Conservation (phyloP, 2,797 vertebrate genomes). For the Picus viridis region DNA sequence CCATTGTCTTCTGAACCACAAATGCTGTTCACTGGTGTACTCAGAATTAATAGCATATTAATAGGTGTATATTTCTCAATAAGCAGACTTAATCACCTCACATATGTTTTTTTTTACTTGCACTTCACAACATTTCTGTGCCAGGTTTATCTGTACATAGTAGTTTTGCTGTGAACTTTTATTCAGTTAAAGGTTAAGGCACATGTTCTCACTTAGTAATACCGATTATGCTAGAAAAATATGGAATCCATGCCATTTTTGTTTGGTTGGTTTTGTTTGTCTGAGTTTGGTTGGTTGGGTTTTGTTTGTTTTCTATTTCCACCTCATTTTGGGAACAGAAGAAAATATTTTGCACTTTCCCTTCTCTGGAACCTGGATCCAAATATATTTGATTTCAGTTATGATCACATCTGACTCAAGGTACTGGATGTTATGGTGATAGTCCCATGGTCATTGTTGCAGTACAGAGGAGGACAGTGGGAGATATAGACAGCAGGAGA, state of each 20-base stretch:
- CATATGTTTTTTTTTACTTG: neutral
- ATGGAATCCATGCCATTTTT: neutral
- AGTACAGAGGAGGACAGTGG: too few relatives aligned
- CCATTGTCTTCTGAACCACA: neutral
- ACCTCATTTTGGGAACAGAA: neutral
- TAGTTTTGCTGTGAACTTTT: neutral
- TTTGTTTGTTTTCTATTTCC: neutral
- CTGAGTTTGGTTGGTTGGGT: too few relatives aligned
- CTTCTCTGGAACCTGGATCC: neutral
- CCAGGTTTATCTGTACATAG: neutral
- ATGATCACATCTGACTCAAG: neutral
- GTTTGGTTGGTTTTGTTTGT: too few relatives aligned
- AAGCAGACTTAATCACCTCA: neutral
- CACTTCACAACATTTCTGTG: neutral
- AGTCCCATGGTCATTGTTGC: neutral
- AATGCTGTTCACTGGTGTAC: neutral
- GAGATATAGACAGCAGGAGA: neutral
- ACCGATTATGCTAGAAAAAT: neutral
- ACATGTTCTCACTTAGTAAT: neutral
- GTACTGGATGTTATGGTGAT: neutral
- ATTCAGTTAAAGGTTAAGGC: neutral
- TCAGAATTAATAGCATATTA: neutral
- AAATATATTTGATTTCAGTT: neutral
- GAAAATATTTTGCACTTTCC: neutral
- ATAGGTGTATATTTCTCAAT: neutral